Evolutionary conservation across 2,888 invertebrate species (phyloP).

Genomic region (Nemurella pictetii): DNA sequence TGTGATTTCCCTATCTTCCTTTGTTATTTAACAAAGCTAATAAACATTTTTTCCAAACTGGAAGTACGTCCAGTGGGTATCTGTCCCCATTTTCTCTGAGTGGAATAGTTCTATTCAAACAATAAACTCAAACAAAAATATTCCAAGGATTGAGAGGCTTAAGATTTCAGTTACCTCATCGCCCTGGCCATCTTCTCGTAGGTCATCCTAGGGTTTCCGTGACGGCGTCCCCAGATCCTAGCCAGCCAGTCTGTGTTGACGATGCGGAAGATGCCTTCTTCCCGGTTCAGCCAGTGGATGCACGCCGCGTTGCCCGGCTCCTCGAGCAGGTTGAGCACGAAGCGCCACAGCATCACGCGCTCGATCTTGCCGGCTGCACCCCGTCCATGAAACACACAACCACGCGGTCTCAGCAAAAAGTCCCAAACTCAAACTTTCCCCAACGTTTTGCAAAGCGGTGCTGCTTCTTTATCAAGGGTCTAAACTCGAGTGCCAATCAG

Average conservation of each 20-base stretch:
- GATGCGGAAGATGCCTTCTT: slow-evolving; percentile 43
- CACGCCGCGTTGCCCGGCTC: slow-evolving; percentile 38
- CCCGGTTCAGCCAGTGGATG: slow-evolving; percentile 42
- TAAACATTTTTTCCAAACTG: too few species aligned
- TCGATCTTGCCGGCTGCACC: slow-evolving; percentile 37
- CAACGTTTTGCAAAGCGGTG: too few species aligned
- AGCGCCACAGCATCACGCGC: slow-evolving; percentile 42
- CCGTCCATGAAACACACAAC: too few species aligned
- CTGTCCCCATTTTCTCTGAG: too few species aligned
- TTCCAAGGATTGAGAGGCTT: background rate
- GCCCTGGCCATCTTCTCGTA: slow-evolving; percentile 44
- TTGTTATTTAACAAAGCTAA: too few species aligned
- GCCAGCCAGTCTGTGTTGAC: slow-evolving; percentile 43
- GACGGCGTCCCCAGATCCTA: slow-evolving; percentile 41
- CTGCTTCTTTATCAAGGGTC: too few species aligned
- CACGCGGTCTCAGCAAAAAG: background rate
- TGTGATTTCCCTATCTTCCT: too few species aligned
- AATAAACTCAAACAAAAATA: background rate
- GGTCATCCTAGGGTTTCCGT: slow-evolving; percentile 43
- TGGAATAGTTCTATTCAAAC: too few species aligned
- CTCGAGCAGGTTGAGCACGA: slow-evolving; percentile 42
- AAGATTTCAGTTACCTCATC: slow-evolving; percentile 40
- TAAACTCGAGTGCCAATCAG: too few species aligned
- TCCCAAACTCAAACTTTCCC: too few species aligned
- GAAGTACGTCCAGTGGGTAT: too few species aligned